Base-by-base conservation (phyloP, 37 sponge, comb jelly and placozoan genomes). In the Bolinopsis microptera region DNA sequence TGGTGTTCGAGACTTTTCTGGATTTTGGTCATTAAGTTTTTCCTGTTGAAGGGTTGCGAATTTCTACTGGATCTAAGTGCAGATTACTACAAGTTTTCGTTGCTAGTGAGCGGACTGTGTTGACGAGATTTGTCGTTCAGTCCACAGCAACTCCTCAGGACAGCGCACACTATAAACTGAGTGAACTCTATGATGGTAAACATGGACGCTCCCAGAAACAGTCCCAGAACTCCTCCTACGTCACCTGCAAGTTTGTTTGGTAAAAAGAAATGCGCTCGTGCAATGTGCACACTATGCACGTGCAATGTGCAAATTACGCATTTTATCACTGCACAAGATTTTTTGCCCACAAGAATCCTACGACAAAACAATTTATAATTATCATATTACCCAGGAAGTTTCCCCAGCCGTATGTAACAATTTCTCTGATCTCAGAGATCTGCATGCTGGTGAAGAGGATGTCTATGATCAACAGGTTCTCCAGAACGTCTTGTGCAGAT, bases 361-460 rank as follows among this genome's bases (percentile, higher is more conserved):
- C n/a, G n/a, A 48, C 5, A 48, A 48, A 48, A 48, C 61, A 48
- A 48, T 18, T 13, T 48, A 5, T 13, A 13, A 48, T 18, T 48
- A 48, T 48, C 61, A 5, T 13, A 5, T 48, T 48, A 80, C 82
- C 82, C 2, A 80, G 82, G 82, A 80, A 80, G 82, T 80, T 80
- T 24, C 38, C 37, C 82, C 82, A 80, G 9, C 82, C 82, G 38
- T 80, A 80, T 30, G 82, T 80, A 34, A 80, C 82, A 34, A 80
- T 80, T 37, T 80, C 37, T 13, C 82, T 28, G 2, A 80, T 80
- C 38, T 80, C 82, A 3, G 82, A 34, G 35, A 80, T 35, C 82
- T 80, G 82, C 82, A 80, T 80, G 82, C 37, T 80, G 2, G 82
- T 80, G 82, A 80, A 80, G 37, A 80, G 82, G 1, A 80, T 28